These are phyloP conservation scores for Myiagra hebetior DNA, from an alignment of 2,113 vertebrate genomes.

Conservation along the genomic window DNA sequence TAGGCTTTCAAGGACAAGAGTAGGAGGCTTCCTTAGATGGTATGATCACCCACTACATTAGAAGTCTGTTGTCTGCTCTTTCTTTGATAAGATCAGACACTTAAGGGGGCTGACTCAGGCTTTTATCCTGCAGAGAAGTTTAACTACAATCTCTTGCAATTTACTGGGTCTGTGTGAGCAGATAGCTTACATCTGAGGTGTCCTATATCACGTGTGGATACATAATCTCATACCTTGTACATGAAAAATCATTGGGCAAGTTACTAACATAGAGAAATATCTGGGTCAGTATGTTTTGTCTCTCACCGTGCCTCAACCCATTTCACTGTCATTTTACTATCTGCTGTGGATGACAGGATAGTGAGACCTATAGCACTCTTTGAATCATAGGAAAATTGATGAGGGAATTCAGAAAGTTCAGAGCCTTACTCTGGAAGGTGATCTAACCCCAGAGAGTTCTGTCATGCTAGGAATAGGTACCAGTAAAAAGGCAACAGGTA, in stretches of 20 bases:
- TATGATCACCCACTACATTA: background rate
- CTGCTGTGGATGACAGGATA: background rate
- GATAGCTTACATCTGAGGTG: background rate
- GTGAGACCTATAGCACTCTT: background rate
- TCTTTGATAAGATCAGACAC: background rate
- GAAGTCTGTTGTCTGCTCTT: background rate
- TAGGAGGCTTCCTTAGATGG: background rate
- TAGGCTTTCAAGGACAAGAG: background rate
- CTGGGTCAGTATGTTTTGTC: background rate
- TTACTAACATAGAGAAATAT: background rate
- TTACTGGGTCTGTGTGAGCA: background rate
- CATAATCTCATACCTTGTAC: background rate
- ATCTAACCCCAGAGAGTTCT: background rate
- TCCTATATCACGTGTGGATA: background rate
- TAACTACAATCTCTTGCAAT: background rate
- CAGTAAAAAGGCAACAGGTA: background rate
- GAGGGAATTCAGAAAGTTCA: background rate
- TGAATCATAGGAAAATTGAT: background rate
- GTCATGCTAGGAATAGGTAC: background rate
- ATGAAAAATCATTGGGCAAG: background rate
- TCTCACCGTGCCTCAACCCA: background rate
- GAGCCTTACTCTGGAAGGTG: background rate
- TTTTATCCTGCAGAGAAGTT: background rate
- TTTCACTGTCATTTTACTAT: background rate
- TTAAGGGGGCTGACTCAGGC: background rate